These are phyloP conservation scores for Styela plicata DNA, from an alignment of 23 tunicate genomes.

Conservation along the genomic window DNA sequence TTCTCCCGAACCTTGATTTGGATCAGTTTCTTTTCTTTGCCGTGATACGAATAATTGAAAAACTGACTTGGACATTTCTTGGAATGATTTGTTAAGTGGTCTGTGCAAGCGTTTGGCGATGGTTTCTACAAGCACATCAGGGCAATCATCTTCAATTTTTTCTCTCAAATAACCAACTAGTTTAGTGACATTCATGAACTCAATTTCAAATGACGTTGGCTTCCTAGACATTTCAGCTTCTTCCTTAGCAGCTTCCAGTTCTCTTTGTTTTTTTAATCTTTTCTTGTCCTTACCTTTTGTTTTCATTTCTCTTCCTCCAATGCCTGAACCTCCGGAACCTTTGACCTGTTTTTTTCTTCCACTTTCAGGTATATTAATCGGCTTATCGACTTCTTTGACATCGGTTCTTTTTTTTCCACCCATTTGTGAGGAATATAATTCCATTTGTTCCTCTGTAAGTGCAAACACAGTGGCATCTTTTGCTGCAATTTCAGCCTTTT, in stretches of 20 bases:
- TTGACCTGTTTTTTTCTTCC: slow-evolving; percentile 44
- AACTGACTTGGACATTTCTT: slow-evolving; percentile 60
- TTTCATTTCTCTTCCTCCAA: slow-evolving; percentile 69
- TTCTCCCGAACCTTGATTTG: background rate
- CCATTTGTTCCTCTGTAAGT: slow-evolving; percentile 70
- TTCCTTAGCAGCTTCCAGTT: slow-evolving; percentile 27
- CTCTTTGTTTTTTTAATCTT: slow-evolving; percentile 41
- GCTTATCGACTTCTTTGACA: background rate
- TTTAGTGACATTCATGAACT: slow-evolving; percentile 59
- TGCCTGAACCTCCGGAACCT: slow-evolving; percentile 58
- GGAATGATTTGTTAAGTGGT: slow-evolving; percentile 34
- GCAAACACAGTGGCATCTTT: slow-evolving; percentile 63
- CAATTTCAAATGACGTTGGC: background rate
- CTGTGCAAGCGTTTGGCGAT: slow-evolving; percentile 48
- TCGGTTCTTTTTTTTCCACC: slow-evolving; percentile 1
- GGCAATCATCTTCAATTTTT: slow-evolving; percentile 43
- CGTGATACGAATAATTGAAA: slow-evolving; percentile 38
- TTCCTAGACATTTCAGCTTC: slow-evolving; percentile 16
- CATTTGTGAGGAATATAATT: slow-evolving; percentile 34
- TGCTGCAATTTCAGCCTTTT: slow-evolving; percentile 58
- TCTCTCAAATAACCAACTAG: slow-evolving; percentile 36
- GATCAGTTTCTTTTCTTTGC: slow-evolving; percentile 21
- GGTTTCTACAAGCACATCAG: slow-evolving; percentile 34
- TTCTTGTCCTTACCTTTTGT: slow-evolving; percentile 87
- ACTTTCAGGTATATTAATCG: slow-evolving; percentile 30